Conservation (phyloP, 2,113 vertebrate species). For the Narcine bancroftii region DNA sequence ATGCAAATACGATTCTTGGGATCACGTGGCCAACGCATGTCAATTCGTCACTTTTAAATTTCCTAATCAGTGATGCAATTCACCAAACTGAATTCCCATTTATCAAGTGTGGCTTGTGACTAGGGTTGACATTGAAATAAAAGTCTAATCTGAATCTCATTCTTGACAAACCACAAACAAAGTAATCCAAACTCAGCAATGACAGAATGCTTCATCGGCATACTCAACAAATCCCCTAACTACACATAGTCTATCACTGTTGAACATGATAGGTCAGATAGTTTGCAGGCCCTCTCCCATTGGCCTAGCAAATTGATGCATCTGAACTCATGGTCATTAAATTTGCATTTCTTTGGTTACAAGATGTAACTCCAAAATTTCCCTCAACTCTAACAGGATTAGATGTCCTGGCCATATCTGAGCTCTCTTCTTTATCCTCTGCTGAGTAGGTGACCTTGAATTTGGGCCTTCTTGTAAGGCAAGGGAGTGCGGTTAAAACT, state of each 20-base stretch:
- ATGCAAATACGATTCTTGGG: neutral
- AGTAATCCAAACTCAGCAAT: neutral
- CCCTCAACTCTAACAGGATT: neutral
- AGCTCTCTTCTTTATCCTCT: too few species aligned
- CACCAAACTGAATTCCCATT: neutral
- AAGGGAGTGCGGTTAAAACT: too few species aligned
- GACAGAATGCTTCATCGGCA: neutral
- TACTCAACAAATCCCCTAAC: neutral
- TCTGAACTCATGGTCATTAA: neutral
- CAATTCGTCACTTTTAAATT: neutral
- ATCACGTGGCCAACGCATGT: neutral
- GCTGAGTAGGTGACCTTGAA: too few species aligned
- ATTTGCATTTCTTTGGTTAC: neutral
- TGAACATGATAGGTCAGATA: neutral
- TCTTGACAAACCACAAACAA: neutral
- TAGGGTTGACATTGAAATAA: neutral
- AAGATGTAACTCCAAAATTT: constrained; percentile 7
- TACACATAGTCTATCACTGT: neutral
- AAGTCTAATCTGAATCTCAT: neutral
- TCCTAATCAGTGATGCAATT: neutral
- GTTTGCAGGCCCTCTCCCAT: neutral
- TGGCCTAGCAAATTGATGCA: neutral
- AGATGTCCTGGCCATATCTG: too few species aligned
- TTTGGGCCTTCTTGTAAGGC: too few species aligned
- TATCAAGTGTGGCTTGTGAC: neutral